Evolutionary conservation across 2,888 invertebrate genomes (phyloP), one percentile per base, ranked within the genome.

Genomic region (Bruchidius siliquastri): DNA sequence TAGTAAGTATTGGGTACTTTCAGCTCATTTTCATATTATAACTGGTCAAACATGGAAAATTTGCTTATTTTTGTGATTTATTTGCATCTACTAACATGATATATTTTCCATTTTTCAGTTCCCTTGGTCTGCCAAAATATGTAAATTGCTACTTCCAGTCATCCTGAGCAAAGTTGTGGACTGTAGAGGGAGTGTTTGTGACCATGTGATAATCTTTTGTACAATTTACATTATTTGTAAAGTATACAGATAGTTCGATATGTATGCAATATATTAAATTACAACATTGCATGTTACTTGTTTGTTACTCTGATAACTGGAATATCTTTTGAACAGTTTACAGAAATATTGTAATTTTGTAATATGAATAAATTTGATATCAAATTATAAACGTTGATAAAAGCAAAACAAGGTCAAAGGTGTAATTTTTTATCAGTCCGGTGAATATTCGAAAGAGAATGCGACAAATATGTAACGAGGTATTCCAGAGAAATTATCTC

Each of bases 191-290:
- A n/a, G n/a, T n/a, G n/a, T n/a, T n/a, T n/a, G 30, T 70, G 70
- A 74, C 49, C 13, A 49, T 76, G 77, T 76, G 77, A 79, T 78
- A 77, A 74, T 20, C 71, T 80, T 79, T 79, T 79, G 76, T 79
- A 79, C 78, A 79, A 76, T 79, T 80, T 80, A 73, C 78, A 78
- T 79, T 78, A 78, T 78, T 79, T 80, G 78, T 79, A 77, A 75
- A 76, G 74, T 22, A 8, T 26, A 70, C 26, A 22, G 22, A 21
- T 68, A 68, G 21, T 1, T 68, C 13, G 21, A n/a, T 70, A 20
- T 70, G 68, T 68, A 21, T 68, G 68, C 68, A 68, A 68, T 68
- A 68, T 8, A 68, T 21, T 68, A 21, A 67, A 68, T 21, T 68
- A 68, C 21, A 68, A 21, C 22, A 68, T 68, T 68, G 68, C 68